Conservation (phyloP, 2,113 vertebrate genomes). For the Poeciliopsis prolifica region DNA sequence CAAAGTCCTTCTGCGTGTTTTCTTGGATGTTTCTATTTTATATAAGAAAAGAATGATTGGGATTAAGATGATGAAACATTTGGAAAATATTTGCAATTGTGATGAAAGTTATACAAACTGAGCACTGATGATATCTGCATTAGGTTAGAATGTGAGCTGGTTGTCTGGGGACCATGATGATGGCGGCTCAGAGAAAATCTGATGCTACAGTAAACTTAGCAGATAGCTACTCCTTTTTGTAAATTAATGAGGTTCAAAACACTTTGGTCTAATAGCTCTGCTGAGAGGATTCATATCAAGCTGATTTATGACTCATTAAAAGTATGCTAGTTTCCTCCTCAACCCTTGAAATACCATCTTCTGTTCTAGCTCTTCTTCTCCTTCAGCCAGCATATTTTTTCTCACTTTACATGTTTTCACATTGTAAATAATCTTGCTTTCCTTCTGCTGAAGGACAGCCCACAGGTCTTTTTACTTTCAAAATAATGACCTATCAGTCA, state of each 20-base stretch:
- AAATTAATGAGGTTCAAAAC: constrained; percentile 71
- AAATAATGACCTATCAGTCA: neutral
- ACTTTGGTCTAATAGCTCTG: constrained; percentile 67
- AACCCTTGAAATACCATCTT: constrained; percentile 45
- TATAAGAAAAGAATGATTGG: too few relatives aligned
- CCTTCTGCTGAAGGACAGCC: constrained; percentile 6
- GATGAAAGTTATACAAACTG: constrained; percentile 15
- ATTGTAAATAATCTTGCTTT: constrained; percentile 17
- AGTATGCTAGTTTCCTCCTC: constrained; percentile 42
- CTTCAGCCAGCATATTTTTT: constrained; percentile 15
- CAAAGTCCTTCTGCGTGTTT: too few relatives aligned
- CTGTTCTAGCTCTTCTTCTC: constrained; percentile 10
- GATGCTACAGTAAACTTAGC: constrained; percentile 48
- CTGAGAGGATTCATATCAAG: constrained; percentile 64
- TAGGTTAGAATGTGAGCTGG: constrained; percentile 6
- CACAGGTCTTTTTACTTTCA: constrained; percentile 4
- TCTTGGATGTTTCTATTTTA: too few relatives aligned
- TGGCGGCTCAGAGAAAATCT: constrained; percentile 31
- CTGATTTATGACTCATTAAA: constrained; percentile 74
- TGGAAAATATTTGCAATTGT: neutral
- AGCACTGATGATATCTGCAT: constrained; percentile 16
- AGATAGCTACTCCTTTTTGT: constrained; percentile 59
- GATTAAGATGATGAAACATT: too few relatives aligned
- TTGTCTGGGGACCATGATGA: constrained; percentile 39
- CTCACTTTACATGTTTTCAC: constrained; percentile 5